Conservation (phyloP, 2,888 invertebrate species). For the Parascotia fuliginaria region DNA sequence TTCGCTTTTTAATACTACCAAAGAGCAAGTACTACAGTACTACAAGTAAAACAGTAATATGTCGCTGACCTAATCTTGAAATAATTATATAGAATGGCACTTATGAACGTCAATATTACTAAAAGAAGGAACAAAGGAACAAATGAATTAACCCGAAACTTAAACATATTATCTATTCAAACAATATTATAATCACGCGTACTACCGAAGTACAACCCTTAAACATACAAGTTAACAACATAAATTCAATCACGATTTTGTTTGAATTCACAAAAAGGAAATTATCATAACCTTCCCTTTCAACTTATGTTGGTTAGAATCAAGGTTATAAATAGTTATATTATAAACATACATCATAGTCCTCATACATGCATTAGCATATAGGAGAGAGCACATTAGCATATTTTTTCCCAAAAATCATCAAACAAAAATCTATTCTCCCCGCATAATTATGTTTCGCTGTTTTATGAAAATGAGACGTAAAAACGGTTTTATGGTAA, state of each 20-base stretch:
- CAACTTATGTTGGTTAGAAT: constrained; percentile 34
- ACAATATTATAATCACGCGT: background rate
- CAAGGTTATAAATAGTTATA: constrained; percentile 64
- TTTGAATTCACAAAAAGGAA: constrained; percentile 43
- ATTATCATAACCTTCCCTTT: constrained; percentile 41
- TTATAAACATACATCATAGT: constrained; percentile 59
- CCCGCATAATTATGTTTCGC: constrained; percentile 68
- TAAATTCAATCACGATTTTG: constrained; percentile 44
- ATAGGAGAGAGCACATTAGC: constrained; percentile 61
- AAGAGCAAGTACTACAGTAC: too few species aligned
- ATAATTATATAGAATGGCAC: too few species aligned
- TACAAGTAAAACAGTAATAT: too few species aligned
- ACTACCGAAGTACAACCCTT: background rate
- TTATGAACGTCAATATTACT: too few species aligned
- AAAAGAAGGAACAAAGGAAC: too few species aligned
- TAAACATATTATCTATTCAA: background rate
- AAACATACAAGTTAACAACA: constrained; percentile 27
- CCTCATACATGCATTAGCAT: constrained; percentile 67
- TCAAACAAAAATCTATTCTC: constrained; percentile 55
- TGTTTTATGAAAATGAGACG: constrained; percentile 74
- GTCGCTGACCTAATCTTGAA: too few species aligned
- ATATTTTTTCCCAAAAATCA: constrained; percentile 76
- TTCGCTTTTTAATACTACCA: too few species aligned
- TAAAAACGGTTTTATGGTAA: constrained; percentile 63
- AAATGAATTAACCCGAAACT: background rate